A percentile compares a stretch with the other conserved stretches of the same genome.
Evolutionary conservation across 2,888 invertebrate genomes (phyloP).

Genomic region (Zaprionus lineosus): DNA sequence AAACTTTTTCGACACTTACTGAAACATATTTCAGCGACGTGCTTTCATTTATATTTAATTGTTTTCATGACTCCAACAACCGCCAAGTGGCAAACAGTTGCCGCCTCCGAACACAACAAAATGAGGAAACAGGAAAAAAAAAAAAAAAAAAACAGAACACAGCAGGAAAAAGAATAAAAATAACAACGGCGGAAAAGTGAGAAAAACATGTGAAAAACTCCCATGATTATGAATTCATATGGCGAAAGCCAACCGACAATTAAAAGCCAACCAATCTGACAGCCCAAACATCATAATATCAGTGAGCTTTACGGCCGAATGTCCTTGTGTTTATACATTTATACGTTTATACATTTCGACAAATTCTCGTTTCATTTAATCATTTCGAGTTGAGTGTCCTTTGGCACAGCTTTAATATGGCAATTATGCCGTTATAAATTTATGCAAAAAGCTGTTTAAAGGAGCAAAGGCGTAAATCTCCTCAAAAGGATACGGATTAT

Average conservation of each 20-base stretch:
- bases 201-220: slow-evolving; percentile 26
- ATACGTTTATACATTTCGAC: no score
- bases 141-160: background rate
- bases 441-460: no score
- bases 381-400: no score
- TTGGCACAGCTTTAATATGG: no score
- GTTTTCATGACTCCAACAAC: slow-evolving; percentile 36
- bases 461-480: no score
- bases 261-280: slow-evolving; percentile 4
- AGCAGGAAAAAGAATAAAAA: background rate
- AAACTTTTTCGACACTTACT: slow-evolving; percentile 65
- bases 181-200: slow-evolving; percentile 7
- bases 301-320: background rate
- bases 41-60: slow-evolving; percentile 62
- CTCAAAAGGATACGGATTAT: no score
- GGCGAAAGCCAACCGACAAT: slow-evolving; percentile 27
- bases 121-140: background rate
- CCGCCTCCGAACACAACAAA: background rate
- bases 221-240: slow-evolving; percentile 50
- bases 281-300: slow-evolving; percentile 11
- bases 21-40: slow-evolving; percentile 65
- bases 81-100: slow-evolving; percentile 27
- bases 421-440: no score
- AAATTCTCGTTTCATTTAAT: no score
- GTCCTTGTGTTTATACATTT: background rate